Percentiles rank a stretch among this genome's conserved stretches.
Evolutionary conservation across 2,113 vertebrate genomes (phyloP).

Genomic region (Plectropomus leopardus): DNA sequence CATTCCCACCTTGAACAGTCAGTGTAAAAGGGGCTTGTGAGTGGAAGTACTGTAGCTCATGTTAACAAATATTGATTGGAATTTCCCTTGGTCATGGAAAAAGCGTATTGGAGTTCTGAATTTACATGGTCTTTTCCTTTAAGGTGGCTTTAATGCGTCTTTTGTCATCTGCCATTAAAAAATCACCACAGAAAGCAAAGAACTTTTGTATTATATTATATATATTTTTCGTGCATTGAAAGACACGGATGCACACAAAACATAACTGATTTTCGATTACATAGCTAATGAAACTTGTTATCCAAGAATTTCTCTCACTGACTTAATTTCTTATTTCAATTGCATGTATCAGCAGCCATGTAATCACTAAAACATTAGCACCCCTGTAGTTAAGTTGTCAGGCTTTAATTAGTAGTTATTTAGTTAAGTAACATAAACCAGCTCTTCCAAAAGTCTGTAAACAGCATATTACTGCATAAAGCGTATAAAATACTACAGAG

Average conservation of each 20-base stretch:
- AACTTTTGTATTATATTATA: too few species aligned
- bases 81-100: too few species aligned
- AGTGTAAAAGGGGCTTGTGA: too few species aligned
- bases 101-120: too few species aligned
- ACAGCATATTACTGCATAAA: background rate
- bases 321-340: background rate
- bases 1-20: too few species aligned
- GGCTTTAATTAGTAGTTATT: conserved; percentile 27
- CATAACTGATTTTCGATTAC: background rate
- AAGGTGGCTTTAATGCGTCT: background rate
- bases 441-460: conserved; percentile 11
- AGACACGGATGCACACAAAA: background rate
- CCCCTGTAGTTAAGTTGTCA: conserved; percentile 5
- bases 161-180: conserved; percentile 12
- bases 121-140: background rate
- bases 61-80: too few species aligned
- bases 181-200: conserved; percentile 7
- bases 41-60: too few species aligned
- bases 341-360: conserved; percentile 18
- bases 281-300: background rate
- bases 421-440: conserved; percentile 10
- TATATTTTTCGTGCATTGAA: background rate
- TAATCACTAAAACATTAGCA: conserved; percentile 21
- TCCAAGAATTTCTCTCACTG: background rate
- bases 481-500: background rate